Evolutionary conservation across 2,113 vertebrate species (phyloP).

Genomic region (Danionella cerebrum): DNA sequence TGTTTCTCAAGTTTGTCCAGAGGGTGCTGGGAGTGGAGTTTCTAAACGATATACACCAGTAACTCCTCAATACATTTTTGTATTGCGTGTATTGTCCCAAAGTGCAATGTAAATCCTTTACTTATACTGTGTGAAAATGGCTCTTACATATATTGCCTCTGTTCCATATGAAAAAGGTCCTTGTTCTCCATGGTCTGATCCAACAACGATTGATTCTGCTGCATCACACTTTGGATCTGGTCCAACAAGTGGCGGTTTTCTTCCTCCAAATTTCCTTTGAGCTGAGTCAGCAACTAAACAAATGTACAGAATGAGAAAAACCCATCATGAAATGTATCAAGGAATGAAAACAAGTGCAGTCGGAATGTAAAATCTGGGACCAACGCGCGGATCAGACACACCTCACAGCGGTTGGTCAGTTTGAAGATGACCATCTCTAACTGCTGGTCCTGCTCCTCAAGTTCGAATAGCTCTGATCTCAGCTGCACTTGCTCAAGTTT

Average conservation of each 20-base stretch:
- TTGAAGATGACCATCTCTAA: constrained; percentile 93
- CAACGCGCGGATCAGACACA: no score
- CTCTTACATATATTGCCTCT: constrained; percentile 94
- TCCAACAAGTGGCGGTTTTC: constrained; percentile 94
- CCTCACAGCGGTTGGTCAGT: constrained; percentile 95
- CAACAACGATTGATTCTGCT: constrained; percentile 90
- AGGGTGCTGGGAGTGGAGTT: no score
- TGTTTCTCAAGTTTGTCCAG: no score
- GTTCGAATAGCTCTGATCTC: constrained; percentile 90
- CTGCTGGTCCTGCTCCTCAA: constrained; percentile 91
- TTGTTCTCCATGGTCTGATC: constrained; percentile 99
- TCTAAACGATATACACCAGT: no score
- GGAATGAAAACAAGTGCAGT: no score
- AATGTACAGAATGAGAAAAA: not conserved
- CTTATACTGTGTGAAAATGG: no score
- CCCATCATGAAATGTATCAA: not conserved
- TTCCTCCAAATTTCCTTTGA: constrained; percentile 97
- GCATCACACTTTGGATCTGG: constrained; percentile 97
- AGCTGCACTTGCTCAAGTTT: constrained; percentile 91
- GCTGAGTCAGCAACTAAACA: constrained; percentile 86
- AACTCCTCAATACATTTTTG: no score
- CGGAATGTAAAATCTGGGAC: no score
- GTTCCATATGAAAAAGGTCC: constrained; percentile 95
- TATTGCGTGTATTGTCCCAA: no score
- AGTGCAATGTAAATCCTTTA: no score